phyloP scores from a whole-genome alignment of 2,888 invertebrate species.

The Hoplodrina blanda region DNA sequence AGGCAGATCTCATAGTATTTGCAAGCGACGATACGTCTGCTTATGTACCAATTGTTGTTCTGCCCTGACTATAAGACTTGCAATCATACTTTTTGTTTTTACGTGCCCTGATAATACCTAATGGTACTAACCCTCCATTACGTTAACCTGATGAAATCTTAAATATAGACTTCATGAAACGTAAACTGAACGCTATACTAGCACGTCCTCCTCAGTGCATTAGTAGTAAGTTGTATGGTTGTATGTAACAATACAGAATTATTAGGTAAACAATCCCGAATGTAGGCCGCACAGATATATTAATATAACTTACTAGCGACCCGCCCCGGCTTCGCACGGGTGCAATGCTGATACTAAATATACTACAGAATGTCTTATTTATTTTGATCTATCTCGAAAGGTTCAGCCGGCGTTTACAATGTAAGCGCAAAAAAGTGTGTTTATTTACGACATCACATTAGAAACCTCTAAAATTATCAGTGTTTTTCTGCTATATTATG shows the following conservation, averaged over 20 bases:
- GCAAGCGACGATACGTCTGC: conserved; percentile 8
- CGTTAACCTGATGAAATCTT: not conserved
- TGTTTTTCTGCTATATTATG: no score
- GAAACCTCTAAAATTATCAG: no score
- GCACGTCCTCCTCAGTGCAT: not conserved
- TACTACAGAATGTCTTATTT: no score
- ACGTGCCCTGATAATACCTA: conserved; percentile 13
- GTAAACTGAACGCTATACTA: conserved; percentile 2
- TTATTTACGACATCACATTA: no score
- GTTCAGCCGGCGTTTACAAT: no score
- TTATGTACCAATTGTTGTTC: conserved; percentile 3
- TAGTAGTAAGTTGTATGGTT: conserved; percentile 29
- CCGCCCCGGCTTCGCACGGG: no score
- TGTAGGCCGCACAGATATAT: conserved; percentile 53
- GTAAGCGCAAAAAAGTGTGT: no score
- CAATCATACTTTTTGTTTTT: conserved; percentile 24
- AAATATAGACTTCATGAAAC: conserved; percentile 1
- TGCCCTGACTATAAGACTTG: no score
- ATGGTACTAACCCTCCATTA: not conserved
- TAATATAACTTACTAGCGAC: no score
- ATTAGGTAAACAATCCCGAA: conserved; percentile 35
- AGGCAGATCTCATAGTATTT: conserved; percentile 18
- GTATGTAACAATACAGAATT: conserved; percentile 45
- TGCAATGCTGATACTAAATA: no score
- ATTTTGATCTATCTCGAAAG: no score